Evolutionary conservation across 1,140 invertebrate species (phyloP).

Genomic region (Polypedilum pembai): DNA sequence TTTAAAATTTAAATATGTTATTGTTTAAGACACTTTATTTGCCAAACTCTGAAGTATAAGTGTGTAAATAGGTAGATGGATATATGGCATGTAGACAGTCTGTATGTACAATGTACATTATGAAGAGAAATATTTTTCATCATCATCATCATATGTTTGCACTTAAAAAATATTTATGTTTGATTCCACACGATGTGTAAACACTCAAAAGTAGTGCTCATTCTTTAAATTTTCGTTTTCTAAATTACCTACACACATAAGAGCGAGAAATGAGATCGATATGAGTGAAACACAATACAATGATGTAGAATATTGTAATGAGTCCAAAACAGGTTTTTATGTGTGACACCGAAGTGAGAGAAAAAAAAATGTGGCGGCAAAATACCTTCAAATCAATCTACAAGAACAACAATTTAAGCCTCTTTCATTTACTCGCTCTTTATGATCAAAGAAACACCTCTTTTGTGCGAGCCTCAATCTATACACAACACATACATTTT

Average conservation of each 20-base stretch:
- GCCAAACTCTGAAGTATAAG: too few relatives aligned
- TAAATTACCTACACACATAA: background rate
- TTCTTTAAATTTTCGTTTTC: background rate
- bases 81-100: slow-evolving; percentile 1
- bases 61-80: background rate
- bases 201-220: slow-evolving; percentile 13
- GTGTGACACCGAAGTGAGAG: background rate
- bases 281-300: slow-evolving; percentile 13
- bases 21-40: too few relatives aligned
- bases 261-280: slow-evolving; percentile 1
- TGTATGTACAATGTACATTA: slow-evolving; percentile 2
- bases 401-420: background rate
- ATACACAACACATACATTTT: too few relatives aligned
- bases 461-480: background rate
- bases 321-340: background rate
- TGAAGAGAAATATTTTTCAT: background rate
- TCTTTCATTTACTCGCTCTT: background rate
- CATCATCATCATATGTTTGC: slow-evolving; percentile 25
- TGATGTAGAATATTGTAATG: background rate
- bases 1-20: too few relatives aligned
- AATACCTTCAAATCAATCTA: background rate
- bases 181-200: slow-evolving; percentile 20
- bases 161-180: slow-evolving; percentile 26
- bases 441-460: slow-evolving; percentile 16
- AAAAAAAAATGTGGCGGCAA: background rate